Evolutionary conservation across 2,888 invertebrate species (phyloP), one percentile per base, ranked within the genome.

Genomic region (Xestia rhomboidea): DNA sequence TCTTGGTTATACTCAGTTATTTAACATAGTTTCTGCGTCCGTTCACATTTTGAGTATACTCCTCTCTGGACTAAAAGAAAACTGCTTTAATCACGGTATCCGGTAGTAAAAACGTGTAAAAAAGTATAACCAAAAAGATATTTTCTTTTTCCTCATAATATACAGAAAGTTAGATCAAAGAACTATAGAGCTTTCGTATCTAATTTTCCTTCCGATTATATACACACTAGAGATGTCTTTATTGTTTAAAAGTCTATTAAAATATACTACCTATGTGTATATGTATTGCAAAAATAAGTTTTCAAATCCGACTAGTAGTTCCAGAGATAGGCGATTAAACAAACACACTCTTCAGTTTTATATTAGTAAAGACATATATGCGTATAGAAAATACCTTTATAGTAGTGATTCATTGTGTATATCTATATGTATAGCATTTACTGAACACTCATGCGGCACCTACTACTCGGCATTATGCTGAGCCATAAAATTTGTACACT

Each of bases 401-500:
- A 68, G 38, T 51, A 63, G 27, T 69, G 46, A 66, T 71, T 69
- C 34, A 62, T 68, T 60, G 41, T 18, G 30, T 34, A 49, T 62
- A 71, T 46, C 21, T 4, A 21, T 49, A 21, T 85, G 62, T 54
- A n/a, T n/a, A 57, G 30, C 60, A 68, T 78, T 76, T 41, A 5
- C 38, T 67, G 63, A 67, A 27, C 11, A 60, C 46, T 30, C 57
- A n/a, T 62, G 34, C 2, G 67, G 38, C 57, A 76, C 78, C 54
- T 54, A n/a, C 24, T 51, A 11, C 24, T 11, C 24, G 24, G 11
- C 24, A 11, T n/a, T 54, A 79, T 64, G 51, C 70, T 62, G 30
- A 63, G 66, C 69, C 68, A 75, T 88, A 83, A 84, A 83, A 82
- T 73, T 63, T 68, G 76, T 60, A 84, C 75, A 64, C 64, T 66